Conservation (phyloP, 2,888 invertebrate genomes). For the Ctena decussata region DNA sequence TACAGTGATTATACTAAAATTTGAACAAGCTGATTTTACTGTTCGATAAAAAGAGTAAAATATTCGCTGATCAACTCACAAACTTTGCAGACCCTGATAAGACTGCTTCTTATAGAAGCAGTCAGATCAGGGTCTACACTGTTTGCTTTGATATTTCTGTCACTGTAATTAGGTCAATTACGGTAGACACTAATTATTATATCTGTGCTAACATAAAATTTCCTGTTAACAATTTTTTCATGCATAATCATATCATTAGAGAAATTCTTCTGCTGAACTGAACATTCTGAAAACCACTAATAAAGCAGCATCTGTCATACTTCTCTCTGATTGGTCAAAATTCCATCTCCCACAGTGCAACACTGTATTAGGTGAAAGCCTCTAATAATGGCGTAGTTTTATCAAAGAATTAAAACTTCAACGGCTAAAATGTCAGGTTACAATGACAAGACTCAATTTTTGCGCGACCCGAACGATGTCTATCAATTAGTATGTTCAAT, state of each 20-base stretch:
- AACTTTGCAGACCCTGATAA: no score
- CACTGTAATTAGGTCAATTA: neutral
- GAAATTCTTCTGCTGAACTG: conserved; percentile 54
- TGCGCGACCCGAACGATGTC: neutral
- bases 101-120: no score
- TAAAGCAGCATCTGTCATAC: conserved; percentile 66
- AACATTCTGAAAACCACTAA: conserved; percentile 67
- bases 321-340: conserved; percentile 60
- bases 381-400: conserved; percentile 7
- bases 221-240: conserved; percentile 12
- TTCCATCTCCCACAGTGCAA: conserved; percentile 57
- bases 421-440: neutral
- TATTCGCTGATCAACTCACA: neutral
- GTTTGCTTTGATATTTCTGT: no score
- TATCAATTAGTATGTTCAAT: conserved; percentile 1
- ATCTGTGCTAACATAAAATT: conserved; percentile 6
- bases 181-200: neutral
- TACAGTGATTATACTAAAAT: no score
- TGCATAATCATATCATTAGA: conserved; percentile 17
- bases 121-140: no score
- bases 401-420: conserved; percentile 1
- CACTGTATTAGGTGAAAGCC: conserved; percentile 16
- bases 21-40: no score
- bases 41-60: neutral
- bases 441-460: neutral